Evolutionary conservation across 1,140 invertebrate genomes (phyloP).

Genomic region (Adoxophyes honmai): DNA sequence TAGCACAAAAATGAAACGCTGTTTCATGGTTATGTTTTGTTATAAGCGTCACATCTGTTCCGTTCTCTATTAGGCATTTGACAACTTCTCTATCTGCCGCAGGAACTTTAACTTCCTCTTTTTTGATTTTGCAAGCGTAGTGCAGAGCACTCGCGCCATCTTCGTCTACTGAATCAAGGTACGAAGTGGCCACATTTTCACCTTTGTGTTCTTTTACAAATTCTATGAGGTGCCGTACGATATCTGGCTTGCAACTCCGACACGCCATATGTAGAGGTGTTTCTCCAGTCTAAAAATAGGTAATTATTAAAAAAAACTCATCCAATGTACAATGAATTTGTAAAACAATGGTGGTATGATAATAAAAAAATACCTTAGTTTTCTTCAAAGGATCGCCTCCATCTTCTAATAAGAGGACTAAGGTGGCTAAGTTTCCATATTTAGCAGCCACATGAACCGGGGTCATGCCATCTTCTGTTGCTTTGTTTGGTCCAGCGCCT

Average conservation of each 20-base stretch:
- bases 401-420: constrained; percentile 92
- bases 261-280: constrained; percentile 95
- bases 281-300: constrained; percentile 97
- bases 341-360: no score
- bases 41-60: constrained; percentile 90
- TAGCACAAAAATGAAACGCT: constrained; percentile 95
- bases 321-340: no score
- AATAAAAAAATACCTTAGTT: constrained; percentile 84
- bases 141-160: constrained; percentile 96
- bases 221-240: constrained; percentile 90
- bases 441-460: constrained; percentile 94
- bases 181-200: constrained; percentile 82
- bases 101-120: constrained; percentile 83
- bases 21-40: constrained; percentile 94
- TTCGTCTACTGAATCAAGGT: constrained; percentile 90
- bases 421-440: constrained; percentile 91
- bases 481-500: constrained; percentile 95
- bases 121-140: constrained; percentile 89
- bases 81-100: constrained; percentile 95
- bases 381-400: constrained; percentile 93
- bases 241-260: constrained; percentile 89
- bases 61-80: constrained; percentile 90
- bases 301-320: no score
- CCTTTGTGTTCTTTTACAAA: constrained; percentile 89
- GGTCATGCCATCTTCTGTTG: constrained; percentile 95